Conservation (phyloP, 2,113 vertebrate species). For the Brachirus orientalis region DNA sequence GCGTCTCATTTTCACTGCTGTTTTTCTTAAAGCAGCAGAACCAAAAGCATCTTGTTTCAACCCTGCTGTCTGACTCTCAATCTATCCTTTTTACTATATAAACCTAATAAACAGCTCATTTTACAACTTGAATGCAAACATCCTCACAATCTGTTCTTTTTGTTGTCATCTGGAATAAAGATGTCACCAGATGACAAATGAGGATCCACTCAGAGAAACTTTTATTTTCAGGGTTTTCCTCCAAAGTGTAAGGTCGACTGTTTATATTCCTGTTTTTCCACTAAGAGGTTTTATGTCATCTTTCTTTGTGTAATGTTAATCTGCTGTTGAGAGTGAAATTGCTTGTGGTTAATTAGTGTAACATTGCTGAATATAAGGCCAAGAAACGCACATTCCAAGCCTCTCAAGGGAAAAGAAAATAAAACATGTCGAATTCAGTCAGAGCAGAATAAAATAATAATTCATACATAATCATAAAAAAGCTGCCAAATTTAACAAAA, state of each 20-base stretch:
- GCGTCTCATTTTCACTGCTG: background rate
- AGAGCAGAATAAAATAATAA: slow-evolving; percentile 10
- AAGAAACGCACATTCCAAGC: too few relatives aligned
- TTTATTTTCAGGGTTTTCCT: slow-evolving; percentile 13
- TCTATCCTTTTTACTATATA: slow-evolving; percentile 1
- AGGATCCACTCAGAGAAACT: background rate
- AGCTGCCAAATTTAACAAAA: too few relatives aligned
- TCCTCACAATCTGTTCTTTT: slow-evolving; percentile 14
- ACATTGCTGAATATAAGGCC: slow-evolving; percentile 1
- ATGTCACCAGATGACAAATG: slow-evolving; percentile 17
- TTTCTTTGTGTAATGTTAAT: background rate
- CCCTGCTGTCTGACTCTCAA: background rate
- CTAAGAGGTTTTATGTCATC: background rate
- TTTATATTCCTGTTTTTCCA: background rate
- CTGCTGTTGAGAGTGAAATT: background rate
- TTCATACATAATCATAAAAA: background rate
- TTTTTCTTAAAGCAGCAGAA: background rate
- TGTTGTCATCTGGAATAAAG: slow-evolving; percentile 11
- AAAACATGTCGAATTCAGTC: background rate
- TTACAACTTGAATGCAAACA: slow-evolving; percentile 9
- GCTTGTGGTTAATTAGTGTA: background rate
- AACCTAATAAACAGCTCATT: slow-evolving; percentile 12
- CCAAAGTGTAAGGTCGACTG: background rate
- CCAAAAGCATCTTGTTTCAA: background rate
- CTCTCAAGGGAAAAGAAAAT: background rate